Conservation (phyloP, 2,888 invertebrate species). For the Axea sp. region DNA sequence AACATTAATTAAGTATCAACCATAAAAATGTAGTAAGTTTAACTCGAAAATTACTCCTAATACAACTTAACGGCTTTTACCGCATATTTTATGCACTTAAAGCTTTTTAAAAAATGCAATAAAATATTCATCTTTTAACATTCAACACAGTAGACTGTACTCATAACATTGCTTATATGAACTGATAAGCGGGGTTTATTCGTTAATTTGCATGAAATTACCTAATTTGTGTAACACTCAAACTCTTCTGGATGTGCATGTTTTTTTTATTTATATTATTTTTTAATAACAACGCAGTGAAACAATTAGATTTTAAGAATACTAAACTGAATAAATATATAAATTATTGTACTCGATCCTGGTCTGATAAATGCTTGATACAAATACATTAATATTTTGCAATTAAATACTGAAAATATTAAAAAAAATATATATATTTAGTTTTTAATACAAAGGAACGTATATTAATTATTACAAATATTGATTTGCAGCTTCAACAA, state of each 20-base stretch:
- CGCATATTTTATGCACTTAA: no score
- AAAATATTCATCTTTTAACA: no score
- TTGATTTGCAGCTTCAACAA: slow-evolving; percentile 79
- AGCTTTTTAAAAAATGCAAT: no score
- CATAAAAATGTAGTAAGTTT: no score
- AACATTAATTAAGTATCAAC: no score
- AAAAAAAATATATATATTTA: no score
- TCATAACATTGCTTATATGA: not conserved
- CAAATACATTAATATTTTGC: slow-evolving; percentile 17
- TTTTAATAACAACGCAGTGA: not conserved
- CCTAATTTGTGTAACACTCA: slow-evolving; percentile 25
- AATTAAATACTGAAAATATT: slow-evolving; percentile 5
- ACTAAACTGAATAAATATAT: not conserved
- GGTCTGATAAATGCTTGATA: slow-evolving; percentile 59
- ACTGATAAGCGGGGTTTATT: not conserved
- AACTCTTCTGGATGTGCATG: slow-evolving; percentile 48
- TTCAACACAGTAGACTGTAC: no score
- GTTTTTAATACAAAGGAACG: no score
- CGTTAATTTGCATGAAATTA: not conserved
- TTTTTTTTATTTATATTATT: not conserved
- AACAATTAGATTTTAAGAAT: not conserved
- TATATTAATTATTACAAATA: slow-evolving; percentile 8
- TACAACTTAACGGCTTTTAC: no score
- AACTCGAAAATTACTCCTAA: no score
- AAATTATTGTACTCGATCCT: slow-evolving; percentile 14